Percentiles rank a stretch among this genome's conserved stretches.
Conservation (phyloP, 2,888 invertebrate genomes). For the Stenodera caucasica region DNA sequence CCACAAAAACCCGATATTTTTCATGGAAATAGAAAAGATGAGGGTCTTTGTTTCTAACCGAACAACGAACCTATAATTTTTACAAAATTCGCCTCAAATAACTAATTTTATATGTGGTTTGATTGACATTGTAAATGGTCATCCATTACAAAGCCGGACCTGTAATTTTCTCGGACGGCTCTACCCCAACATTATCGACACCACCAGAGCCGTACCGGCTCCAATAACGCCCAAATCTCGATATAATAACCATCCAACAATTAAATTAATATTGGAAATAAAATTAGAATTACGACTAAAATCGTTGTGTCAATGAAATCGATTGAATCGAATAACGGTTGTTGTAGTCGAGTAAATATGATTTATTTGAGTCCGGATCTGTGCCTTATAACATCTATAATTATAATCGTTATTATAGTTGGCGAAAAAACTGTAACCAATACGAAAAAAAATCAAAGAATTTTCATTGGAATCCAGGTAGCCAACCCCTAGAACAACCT, state of each 20-base stretch:
- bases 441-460: slow-evolving; percentile 1
- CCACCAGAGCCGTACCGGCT: background rate
- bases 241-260: too few relatives aligned
- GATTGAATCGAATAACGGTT: too few relatives aligned
- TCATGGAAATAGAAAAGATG: background rate
- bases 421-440: background rate
- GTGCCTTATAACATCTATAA: background rate
- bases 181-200: background rate
- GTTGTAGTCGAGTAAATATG: too few relatives aligned
- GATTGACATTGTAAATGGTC: slow-evolving; percentile 12
- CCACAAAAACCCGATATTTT: background rate
- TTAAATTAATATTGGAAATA: too few relatives aligned
- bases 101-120: slow-evolving; percentile 4
- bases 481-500: background rate
- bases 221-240: too few relatives aligned
- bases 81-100: slow-evolving; percentile 6
- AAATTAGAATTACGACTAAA: too few relatives aligned
- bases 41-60: background rate
- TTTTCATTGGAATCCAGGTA: slow-evolving; percentile 5
- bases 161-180: background rate
- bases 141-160: slow-evolving; percentile 1
- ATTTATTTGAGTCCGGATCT: background rate
- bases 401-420: background rate
- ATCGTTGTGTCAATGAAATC: too few relatives aligned
- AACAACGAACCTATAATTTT: background rate